These are phyloP conservation scores for Orthosia cruda DNA, from an alignment of 2,888 invertebrate genomes.

Conservation along the genomic window DNA sequence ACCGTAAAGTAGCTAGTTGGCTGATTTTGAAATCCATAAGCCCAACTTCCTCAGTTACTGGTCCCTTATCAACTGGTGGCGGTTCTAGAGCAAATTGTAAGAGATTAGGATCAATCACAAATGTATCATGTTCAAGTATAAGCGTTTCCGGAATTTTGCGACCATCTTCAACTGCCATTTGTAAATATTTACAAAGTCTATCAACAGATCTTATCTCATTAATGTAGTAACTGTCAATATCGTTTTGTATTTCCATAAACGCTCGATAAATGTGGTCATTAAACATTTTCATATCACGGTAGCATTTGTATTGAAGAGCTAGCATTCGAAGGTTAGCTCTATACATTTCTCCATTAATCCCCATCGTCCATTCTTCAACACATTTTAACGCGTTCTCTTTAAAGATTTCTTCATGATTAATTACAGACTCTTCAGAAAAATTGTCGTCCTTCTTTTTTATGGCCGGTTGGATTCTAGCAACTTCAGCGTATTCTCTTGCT, in stretches of 20 bases:
- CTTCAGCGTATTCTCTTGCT: slow-evolving; percentile 83
- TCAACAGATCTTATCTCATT: slow-evolving; percentile 89
- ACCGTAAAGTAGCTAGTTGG: slow-evolving; percentile 82
- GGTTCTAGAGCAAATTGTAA: slow-evolving; percentile 79
- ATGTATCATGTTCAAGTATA: slow-evolving; percentile 88
- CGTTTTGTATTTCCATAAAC: slow-evolving; percentile 85
- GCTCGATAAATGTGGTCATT: slow-evolving; percentile 85
- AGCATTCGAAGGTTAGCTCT: slow-evolving; percentile 87
- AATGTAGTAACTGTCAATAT: slow-evolving; percentile 87
- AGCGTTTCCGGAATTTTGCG: slow-evolving; percentile 87
- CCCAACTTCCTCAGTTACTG: slow-evolving; percentile 72
- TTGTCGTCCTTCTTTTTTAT: slow-evolving; percentile 83
- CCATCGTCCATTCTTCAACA: slow-evolving; percentile 92
- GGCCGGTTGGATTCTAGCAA: slow-evolving; percentile 80
- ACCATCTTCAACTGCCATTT: slow-evolving; percentile 90
- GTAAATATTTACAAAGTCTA: slow-evolving; percentile 88
- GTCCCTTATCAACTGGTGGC: slow-evolving; percentile 65
- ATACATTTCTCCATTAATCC: slow-evolving; percentile 91
- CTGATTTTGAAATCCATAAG: slow-evolving; percentile 83
- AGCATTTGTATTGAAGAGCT: slow-evolving; percentile 84
- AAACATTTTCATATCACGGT: slow-evolving; percentile 86
- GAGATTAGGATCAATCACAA: slow-evolving; percentile 88
- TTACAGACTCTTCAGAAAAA: slow-evolving; percentile 75
- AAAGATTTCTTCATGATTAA: slow-evolving; percentile 82
- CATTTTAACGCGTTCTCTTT: slow-evolving; percentile 85